phyloP scores from a whole-genome alignment of 2,113 vertebrate genomes.

The Toxotes jaculatrix region DNA sequence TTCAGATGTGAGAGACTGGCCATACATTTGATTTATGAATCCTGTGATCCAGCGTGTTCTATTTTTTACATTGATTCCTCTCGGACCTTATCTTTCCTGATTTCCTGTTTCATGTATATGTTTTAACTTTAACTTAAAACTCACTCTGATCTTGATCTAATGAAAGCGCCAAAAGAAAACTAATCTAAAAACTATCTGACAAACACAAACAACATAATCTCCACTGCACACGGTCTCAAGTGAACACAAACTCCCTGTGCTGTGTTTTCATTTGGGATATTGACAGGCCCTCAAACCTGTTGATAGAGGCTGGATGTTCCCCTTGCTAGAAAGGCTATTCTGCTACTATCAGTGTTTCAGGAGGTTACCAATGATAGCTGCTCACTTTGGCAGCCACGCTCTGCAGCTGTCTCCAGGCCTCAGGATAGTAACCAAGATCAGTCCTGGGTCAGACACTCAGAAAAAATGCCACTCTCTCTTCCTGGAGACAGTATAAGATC shows the following conservation, averaged over 20 bases:
- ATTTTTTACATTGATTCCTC: background rate
- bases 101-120: background rate
- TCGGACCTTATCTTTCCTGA: too few relatives aligned
- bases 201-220: conserved; percentile 5
- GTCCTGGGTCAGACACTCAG: conserved; percentile 57
- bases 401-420: conserved; percentile 77
- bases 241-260: conserved; percentile 1
- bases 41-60: background rate
- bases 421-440: conserved; percentile 72
- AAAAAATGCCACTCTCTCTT: conserved; percentile 40
- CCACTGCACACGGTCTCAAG: background rate
- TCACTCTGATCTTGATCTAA: background rate
- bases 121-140: background rate
- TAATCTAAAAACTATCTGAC: background rate
- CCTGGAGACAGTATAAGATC: conserved; percentile 22
- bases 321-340: conserved; percentile 31
- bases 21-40: background rate
- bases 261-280: conserved; percentile 46
- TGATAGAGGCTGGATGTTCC: conserved; percentile 38
- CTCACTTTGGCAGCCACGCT: conserved; percentile 67
- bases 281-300: conserved; percentile 37
- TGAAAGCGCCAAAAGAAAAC: background rate
- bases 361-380: conserved; percentile 70
- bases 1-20: background rate
- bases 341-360: conserved; percentile 65